Evolutionary conservation across 2,113 vertebrate genomes (phyloP), one percentile per base, ranked within the genome.

Genomic region (Forbesichthys papilliferus): DNA sequence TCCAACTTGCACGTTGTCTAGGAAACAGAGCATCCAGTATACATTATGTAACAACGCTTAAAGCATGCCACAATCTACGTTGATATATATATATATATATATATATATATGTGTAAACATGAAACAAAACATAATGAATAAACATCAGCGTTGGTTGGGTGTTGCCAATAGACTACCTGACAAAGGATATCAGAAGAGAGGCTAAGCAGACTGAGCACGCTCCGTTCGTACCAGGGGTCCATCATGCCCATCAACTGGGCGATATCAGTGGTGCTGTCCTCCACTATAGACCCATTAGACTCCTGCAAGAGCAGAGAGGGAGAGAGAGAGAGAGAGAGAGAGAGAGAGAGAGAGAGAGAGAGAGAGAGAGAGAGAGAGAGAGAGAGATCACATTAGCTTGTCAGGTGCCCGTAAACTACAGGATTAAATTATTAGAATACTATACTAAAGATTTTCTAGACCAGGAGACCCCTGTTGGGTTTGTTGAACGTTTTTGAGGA

Each of bases 151-250:
- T 18, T 34, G 34, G 20, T 47, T 34, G 34, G 20, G 49, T 12
- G 16, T 20, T 42, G 27, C 1, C 60, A 36, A 13, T 20, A 8
- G 11, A 33, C 0, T 77, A 98, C 96, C 95, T 97, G 94, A 81
- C 95, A 96, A 46, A 98, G 86, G 62, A 96, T 93, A 0, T 92
- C 89, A 1, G 94, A 93, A 27, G 96, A 95, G 64, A 98, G 88
- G 77, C 94, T 93, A 91, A 98, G 95, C 75, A 99, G 90, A 68
- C 91, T 95, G 63, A 95, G 91, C 52, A 96, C 90, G 0, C 97
- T 99, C 42, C 95, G 91, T 71, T 98, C 92, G 54, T 98, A 99
- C 97, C 97, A 99, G 13, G 96, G 96, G 79, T 98, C 96, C 66
- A 96, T 86, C 92, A 94, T 89, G 16, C 96, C 96, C 33, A 98